A percentile compares a stretch with the other conserved stretches of the same genome.
These are phyloP conservation scores for Homarus gammarus DNA, from an alignment of 2,888 invertebrate species.

Conservation along the genomic window DNA sequence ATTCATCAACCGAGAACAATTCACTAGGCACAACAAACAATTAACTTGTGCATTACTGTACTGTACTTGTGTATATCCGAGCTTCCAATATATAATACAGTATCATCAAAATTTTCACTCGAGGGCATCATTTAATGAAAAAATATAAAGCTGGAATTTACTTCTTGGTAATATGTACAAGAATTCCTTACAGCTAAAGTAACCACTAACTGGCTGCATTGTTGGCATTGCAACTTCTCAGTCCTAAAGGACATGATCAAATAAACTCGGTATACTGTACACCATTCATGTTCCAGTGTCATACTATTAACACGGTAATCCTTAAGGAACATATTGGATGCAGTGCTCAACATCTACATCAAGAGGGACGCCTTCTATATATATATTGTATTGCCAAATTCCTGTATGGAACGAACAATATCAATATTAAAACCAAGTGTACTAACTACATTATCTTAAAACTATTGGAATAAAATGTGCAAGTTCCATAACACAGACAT, in stretches of 20 bases:
- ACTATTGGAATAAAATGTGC: neutral
- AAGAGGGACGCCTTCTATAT: neutral
- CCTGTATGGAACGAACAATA: neutral
- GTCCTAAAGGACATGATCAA: neutral
- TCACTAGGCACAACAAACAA: no score
- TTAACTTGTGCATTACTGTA: no score
- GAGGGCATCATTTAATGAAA: no score
- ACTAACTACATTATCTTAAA: neutral
- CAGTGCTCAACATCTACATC: neutral
- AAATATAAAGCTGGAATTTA: no score
- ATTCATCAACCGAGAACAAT: no score
- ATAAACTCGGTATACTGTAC: neutral
- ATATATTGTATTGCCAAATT: neutral
- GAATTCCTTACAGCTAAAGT: neutral
- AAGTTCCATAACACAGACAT: neutral
- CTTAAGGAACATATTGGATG: neutral
- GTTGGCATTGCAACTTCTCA: slow-evolving; percentile 31
- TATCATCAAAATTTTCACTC: neutral
- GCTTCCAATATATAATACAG: no score
- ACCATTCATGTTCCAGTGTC: neutral
- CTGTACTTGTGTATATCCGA: no score
- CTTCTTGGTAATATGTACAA: neutral
- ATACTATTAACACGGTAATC: neutral
- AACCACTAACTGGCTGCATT: slow-evolving; percentile 12
- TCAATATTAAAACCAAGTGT: no score